These are phyloP conservation scores for Xanthia togata DNA, from an alignment of 2,888 invertebrate species.

Conservation along the genomic window DNA sequence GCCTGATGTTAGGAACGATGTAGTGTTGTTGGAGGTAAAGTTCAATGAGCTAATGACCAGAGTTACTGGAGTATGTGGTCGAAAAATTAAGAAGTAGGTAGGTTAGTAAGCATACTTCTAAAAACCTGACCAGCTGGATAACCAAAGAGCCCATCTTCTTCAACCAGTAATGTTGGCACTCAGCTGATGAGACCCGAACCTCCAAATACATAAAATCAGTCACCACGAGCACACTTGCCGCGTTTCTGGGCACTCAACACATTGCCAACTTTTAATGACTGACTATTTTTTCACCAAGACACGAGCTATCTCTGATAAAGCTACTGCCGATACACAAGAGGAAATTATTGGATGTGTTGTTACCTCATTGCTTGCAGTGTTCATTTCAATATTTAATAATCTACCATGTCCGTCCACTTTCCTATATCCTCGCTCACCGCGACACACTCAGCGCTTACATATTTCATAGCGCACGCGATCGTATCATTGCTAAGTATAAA, in stretches of 20 bases:
- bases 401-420: constrained; percentile 44
- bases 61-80: not conserved
- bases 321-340: not conserved
- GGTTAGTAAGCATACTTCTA: too few species aligned
- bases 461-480: constrained; percentile 70
- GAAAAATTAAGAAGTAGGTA: too few species aligned
- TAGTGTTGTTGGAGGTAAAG: constrained; percentile 13
- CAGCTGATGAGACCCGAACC: too few species aligned
- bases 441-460: constrained; percentile 61
- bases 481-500: constrained; percentile 53
- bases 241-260: not conserved
- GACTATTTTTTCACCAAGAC: not conserved
- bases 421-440: constrained; percentile 8
- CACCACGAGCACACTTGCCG: not conserved
- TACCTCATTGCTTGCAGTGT: not conserved
- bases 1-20: constrained; percentile 39
- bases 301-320: not conserved
- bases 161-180: too few species aligned
- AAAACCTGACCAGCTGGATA: too few species aligned
- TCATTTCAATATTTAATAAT: not conserved
- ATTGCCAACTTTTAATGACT: not conserved
- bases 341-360: too few species aligned
- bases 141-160: too few species aligned
- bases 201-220: not conserved
- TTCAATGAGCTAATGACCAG: constrained; percentile 15